These are phyloP conservation scores for Corythornis vintsioides DNA, from an alignment of 2,113 vertebrate genomes.

Conservation along the genomic window DNA sequence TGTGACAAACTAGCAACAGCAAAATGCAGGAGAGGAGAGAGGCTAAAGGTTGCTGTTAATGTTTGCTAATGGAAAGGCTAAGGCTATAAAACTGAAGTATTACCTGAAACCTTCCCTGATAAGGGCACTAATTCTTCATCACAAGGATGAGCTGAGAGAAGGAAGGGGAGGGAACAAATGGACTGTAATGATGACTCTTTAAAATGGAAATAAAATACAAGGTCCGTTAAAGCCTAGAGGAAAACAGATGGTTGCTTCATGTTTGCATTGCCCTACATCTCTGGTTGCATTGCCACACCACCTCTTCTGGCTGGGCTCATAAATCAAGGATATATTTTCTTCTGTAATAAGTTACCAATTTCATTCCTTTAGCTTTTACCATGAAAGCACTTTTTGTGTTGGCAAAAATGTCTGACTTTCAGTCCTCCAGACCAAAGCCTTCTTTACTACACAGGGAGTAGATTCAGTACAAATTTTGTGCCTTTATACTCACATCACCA, in stretches of 20 bases:
- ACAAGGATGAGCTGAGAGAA: conserved; percentile 1
- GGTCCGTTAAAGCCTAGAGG: neutral
- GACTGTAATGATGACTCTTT: conserved; percentile 1
- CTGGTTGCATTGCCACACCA: neutral
- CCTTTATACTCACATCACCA: neutral
- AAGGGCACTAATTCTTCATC: conserved; percentile 56
- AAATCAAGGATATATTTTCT: neutral
- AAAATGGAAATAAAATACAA: conserved; percentile 47
- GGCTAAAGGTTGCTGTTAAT: conserved; percentile 78
- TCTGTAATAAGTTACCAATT: neutral
- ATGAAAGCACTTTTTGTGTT: neutral
- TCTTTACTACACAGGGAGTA: neutral
- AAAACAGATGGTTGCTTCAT: conserved; percentile 40
- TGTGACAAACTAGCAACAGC: conserved; percentile 66
- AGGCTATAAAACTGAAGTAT: conserved; percentile 71
- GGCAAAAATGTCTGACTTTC: neutral
- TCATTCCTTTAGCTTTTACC: conserved; percentile 5
- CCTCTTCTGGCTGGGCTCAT: neutral
- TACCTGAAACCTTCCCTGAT: conserved; percentile 67
- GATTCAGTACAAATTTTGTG: neutral
- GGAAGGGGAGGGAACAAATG: neutral
- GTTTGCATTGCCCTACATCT: conserved; percentile 18
- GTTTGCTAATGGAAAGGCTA: conserved; percentile 74
- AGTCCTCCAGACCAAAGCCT: neutral
- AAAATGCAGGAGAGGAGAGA: conserved; percentile 64